phyloP scores from a whole-genome alignment of 1,140 invertebrate species.

The Calephelis nemesis region DNA sequence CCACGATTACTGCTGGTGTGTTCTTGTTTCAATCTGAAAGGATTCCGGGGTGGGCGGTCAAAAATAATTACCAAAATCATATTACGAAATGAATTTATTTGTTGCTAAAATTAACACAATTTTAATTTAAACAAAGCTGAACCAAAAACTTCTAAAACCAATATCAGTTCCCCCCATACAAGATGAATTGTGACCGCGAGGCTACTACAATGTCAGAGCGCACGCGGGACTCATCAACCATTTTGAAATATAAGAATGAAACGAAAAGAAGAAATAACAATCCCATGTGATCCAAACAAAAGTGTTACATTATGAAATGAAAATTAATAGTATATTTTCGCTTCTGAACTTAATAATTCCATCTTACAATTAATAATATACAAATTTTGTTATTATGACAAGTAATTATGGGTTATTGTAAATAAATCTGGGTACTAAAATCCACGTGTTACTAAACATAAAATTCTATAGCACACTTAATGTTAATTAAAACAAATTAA shows the following conservation, averaged over 20 bases:
- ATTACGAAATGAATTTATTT: slow-evolving; percentile 76
- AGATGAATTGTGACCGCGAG: slow-evolving; percentile 42
- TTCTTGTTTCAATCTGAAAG: slow-evolving; percentile 64
- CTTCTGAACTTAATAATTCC: slow-evolving; percentile 2
- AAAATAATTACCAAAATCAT: slow-evolving; percentile 78
- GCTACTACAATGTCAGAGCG: not conserved
- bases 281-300: slow-evolving; percentile 58
- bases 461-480: slow-evolving; percentile 6
- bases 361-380: slow-evolving; percentile 1
- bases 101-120: slow-evolving; percentile 75
- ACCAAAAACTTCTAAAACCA: slow-evolving; percentile 51
- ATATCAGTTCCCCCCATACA: slow-evolving; percentile 60
- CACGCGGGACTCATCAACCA: not conserved
- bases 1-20: slow-evolving; percentile 58
- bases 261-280: slow-evolving; percentile 52
- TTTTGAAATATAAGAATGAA: not conserved
- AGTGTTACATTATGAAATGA: slow-evolving; percentile 20
- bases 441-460: slow-evolving; percentile 5
- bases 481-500: slow-evolving; percentile 12
- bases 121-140: slow-evolving; percentile 71
- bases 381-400: slow-evolving; percentile 13
- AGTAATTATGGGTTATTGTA: slow-evolving; percentile 10
- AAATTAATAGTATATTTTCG: slow-evolving; percentile 14
- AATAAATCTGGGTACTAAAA: slow-evolving; percentile 5
- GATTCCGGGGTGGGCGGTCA: slow-evolving; percentile 57